Base-by-base conservation (phyloP, 2,888 invertebrate genomes). In the Leptopilina myrica region DNA sequence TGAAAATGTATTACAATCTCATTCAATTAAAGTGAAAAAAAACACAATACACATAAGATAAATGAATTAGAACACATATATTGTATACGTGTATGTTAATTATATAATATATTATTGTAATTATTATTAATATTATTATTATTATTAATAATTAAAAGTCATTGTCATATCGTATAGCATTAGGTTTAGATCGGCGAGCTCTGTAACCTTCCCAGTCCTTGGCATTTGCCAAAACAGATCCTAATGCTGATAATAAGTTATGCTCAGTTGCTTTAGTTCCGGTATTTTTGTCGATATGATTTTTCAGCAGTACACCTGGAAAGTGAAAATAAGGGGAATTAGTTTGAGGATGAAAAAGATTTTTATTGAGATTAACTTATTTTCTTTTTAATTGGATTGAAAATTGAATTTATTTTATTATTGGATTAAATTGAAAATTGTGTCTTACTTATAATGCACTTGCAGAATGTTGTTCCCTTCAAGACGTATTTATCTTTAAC, bases 161-260 rank as follows among this genome's bases (percentile, higher is more conserved):
- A 40, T 49, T 20, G 12, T 56, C 73, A 40, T 73, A 53, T 59
- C 56, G n/a, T 43, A 43, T 43, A 6, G 20, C 20, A 53, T 33
- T n/a, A 26, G 73, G 26, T 40, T 73, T 73, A 11, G 53, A 53
- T 73, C 73, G 56, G 11, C 73, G 26, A 26, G 73, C 73, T 53
- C 73, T 73, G 53, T 5, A 73, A 33, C 73, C 73, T 73, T 73
- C 73, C 73, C 73, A 73, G n/a, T 73, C 73, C 33, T 73, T 73
- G 11, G 73, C 53, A 33, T 73, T 73, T 8, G 73, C 73, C 14
- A 73, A 33, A 56, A 73, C 73, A 56, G 73, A 33, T 73, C 73
- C 73, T 40, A 73, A 56, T 56, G 73, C 73, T 40, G 73, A 56
- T 56, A 73, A n/a, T n/a, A 73, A 8, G 9, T 53, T 73, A n/a